phyloP scores from a whole-genome alignment of 2,888 invertebrate genomes.

The Amblyjoppa proteus region DNA sequence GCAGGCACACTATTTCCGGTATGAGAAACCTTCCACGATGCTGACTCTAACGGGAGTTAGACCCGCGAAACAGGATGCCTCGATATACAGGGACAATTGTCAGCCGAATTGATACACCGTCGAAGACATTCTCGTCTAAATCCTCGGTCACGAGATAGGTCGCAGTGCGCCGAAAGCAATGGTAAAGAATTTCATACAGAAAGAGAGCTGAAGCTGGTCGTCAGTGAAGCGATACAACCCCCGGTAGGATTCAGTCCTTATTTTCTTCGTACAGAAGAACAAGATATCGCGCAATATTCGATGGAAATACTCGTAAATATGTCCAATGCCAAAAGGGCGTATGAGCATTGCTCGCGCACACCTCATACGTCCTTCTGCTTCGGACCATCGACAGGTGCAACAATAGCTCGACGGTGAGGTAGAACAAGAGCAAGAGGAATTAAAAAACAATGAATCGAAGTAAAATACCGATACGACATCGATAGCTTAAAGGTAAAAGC shows the following conservation, averaged over 20 bases:
- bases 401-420: background rate
- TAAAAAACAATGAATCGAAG: background rate
- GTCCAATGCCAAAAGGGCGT: background rate
- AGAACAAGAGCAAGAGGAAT: background rate
- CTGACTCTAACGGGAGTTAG: background rate
- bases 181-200: constrained; percentile 1
- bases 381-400: no score
- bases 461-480: background rate
- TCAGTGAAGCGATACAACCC: background rate
- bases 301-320: background rate
- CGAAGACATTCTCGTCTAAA: background rate
- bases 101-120: background rate
- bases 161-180: background rate
- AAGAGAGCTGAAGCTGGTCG: background rate
- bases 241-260: constrained; percentile 16
- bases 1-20: constrained; percentile 1
- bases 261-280: background rate
- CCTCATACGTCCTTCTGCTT: no score
- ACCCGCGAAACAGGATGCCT: background rate
- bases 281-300: background rate
- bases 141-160: background rate
- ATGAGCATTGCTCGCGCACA: no score
- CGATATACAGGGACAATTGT: constrained; percentile 6
- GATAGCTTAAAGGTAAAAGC: background rate
- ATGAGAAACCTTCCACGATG: background rate